phyloP scores from a whole-genome alignment of 2,113 vertebrate genomes.

The Sceloporus tristichus region DNA sequence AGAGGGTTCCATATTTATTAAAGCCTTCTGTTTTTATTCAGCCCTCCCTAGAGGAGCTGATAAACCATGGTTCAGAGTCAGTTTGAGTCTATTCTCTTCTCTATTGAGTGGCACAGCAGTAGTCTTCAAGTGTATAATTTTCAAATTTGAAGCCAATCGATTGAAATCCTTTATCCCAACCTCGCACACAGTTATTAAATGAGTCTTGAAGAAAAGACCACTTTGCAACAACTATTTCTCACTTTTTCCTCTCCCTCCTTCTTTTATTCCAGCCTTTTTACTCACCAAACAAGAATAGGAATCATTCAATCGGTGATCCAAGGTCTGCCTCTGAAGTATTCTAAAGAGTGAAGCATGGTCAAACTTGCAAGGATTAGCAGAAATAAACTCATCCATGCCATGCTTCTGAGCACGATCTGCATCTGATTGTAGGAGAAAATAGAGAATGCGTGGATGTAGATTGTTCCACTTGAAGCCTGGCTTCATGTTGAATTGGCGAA shows the following conservation, averaged over 20 bases:
- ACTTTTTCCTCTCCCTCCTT: constrained; percentile 51
- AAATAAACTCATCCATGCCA: constrained; percentile 94
- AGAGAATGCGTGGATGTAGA: constrained; percentile 33
- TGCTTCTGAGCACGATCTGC: constrained; percentile 91
- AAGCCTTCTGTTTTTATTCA: constrained; percentile 70
- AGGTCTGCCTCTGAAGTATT: constrained; percentile 91
- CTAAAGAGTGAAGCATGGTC: constrained; percentile 91
- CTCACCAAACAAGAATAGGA: constrained; percentile 98
- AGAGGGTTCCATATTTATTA: constrained; percentile 56
- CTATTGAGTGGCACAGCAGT: constrained; percentile 82
- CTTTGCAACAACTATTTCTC: constrained; percentile 78
- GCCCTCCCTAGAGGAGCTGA: constrained; percentile 52
- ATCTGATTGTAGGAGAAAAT: constrained; percentile 74
- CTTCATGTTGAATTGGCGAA: constrained; percentile 31
- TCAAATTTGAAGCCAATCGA: constrained; percentile 91
- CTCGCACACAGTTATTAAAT: constrained; percentile 79
- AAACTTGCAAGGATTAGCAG: constrained; percentile 89
- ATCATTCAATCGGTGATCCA: constrained; percentile 95
- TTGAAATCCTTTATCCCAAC: constrained; percentile 84
- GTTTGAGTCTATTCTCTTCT: constrained; percentile 73
- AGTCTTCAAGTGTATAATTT: constrained; percentile 85
- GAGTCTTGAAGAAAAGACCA: constrained; percentile 75
- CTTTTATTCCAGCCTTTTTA: constrained; percentile 67
- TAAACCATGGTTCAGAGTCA: constrained; percentile 65
- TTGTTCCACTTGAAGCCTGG: constrained; percentile 1